phyloP scores from a whole-genome alignment of 2,113 vertebrate genomes.

The Onychorhynchus coronatus region DNA sequence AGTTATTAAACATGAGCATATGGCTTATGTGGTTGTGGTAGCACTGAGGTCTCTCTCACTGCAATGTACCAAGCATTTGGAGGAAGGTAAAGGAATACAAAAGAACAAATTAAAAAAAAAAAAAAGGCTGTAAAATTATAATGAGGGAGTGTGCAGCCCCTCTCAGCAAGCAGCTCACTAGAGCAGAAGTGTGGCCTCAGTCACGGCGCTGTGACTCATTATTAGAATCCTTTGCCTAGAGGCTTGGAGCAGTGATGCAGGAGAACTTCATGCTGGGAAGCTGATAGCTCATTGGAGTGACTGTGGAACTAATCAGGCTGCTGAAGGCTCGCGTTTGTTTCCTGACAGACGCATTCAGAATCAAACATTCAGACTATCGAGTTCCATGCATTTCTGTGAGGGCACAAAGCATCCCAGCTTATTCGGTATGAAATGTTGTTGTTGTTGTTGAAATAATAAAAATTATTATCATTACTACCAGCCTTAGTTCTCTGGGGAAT shows the following conservation, averaged over 20 bases:
- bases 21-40: conserved; percentile 52
- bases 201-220: conserved; percentile 71
- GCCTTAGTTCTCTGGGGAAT: not conserved
- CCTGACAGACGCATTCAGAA: conserved; percentile 61
- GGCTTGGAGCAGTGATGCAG: conserved; percentile 70
- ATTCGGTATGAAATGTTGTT: not conserved
- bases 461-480: conserved; percentile 19
- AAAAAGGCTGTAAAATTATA: conserved; percentile 55
- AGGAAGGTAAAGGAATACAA: conserved; percentile 42
- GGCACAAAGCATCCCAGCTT: not conserved
- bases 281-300: conserved; percentile 68
- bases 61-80: conserved; percentile 17
- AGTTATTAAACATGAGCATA: conserved; percentile 43
- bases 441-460: not conserved
- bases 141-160: conserved; percentile 52
- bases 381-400: not conserved
- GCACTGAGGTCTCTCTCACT: not conserved
- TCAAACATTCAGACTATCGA: conserved; percentile 8
- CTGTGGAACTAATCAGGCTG: conserved; percentile 71
- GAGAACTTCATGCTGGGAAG: conserved; percentile 69
- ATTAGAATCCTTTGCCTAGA: conserved; percentile 71
- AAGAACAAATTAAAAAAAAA: conserved; percentile 32
- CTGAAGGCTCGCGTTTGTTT: conserved; percentile 61
- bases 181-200: conserved; percentile 71
- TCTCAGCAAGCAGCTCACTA: conserved; percentile 68